Conservation (phyloP, 2,797 vertebrate species). For the Xenops minutus region DNA sequence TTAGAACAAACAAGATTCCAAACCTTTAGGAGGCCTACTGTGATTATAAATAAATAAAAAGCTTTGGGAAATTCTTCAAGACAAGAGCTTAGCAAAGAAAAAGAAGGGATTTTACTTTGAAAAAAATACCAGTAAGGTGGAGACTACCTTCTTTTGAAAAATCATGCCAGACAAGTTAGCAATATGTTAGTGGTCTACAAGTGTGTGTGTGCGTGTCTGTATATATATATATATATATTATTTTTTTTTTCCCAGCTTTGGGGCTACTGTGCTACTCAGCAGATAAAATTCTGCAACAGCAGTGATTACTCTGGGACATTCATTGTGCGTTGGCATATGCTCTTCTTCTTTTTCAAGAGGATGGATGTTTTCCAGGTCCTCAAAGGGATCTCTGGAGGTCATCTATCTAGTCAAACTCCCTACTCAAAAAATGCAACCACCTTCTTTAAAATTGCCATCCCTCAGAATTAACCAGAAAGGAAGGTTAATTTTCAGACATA, state of each 20-base stretch:
- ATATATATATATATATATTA: no score
- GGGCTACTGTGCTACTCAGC: background rate
- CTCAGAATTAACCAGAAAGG: background rate
- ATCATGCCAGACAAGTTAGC: background rate
- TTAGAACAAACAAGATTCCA: conserved; percentile 9
- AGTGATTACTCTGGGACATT: background rate
- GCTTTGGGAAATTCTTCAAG: background rate
- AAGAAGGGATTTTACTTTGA: background rate
- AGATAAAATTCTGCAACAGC: background rate
- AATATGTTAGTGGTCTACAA: background rate
- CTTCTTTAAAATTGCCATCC: background rate
- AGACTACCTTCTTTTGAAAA: background rate
- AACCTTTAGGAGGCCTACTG: background rate
- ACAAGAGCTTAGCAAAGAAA: background rate
- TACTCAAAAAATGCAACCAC: background rate
- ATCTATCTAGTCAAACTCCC: background rate
- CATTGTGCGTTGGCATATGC: background rate
- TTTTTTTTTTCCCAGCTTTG: background rate
- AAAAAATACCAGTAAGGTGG: background rate
- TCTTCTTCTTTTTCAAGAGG: background rate
- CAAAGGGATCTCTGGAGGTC: background rate
- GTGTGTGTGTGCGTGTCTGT: background rate
- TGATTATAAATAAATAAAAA: conserved; percentile 24
- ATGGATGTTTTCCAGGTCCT: background rate
- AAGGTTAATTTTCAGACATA: background rate